Conservation (phyloP, 2,888 invertebrate species). For the Tenodera sinensis region DNA sequence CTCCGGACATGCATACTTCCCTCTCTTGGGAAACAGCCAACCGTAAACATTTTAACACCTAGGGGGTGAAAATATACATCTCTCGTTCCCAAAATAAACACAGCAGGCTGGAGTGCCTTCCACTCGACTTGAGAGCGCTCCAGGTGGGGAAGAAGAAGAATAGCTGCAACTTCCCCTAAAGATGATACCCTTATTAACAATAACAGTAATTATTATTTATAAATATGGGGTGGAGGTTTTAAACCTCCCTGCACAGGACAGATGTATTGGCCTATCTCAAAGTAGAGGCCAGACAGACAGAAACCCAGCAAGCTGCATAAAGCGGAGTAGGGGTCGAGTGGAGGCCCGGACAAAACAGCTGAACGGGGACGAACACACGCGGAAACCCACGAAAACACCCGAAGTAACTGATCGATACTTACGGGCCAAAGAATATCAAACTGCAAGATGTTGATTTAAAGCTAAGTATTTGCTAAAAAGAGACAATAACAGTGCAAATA, state of each 20-base stretch:
- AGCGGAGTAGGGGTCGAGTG: neutral
- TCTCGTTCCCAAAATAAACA: constrained; percentile 5
- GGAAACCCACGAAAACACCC: neutral
- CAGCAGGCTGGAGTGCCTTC: neutral
- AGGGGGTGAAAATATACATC: neutral
- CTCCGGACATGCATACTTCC: neutral
- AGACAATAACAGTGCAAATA: neutral
- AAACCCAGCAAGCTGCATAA: neutral
- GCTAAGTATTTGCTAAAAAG: neutral
- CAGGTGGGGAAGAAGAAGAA: neutral
- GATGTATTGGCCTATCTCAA: neutral
- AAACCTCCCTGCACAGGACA: neutral
- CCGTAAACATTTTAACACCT: neutral
- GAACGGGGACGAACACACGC: neutral
- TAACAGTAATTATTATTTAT: neutral
- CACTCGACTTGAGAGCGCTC: neutral
- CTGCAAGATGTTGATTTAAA: neutral
- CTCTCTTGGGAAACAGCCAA: neutral
- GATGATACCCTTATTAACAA: neutral
- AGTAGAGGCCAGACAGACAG: too few species aligned
- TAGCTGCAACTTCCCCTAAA: neutral
- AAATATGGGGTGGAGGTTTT: neutral
- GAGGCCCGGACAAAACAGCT: neutral
- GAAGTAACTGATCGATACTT: neutral
- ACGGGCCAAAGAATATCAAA: neutral